Percentiles rank a stretch among this genome's conserved stretches.
Conservation (phyloP, 2,888 invertebrate species). For the Ectemnius cavifrons region DNA sequence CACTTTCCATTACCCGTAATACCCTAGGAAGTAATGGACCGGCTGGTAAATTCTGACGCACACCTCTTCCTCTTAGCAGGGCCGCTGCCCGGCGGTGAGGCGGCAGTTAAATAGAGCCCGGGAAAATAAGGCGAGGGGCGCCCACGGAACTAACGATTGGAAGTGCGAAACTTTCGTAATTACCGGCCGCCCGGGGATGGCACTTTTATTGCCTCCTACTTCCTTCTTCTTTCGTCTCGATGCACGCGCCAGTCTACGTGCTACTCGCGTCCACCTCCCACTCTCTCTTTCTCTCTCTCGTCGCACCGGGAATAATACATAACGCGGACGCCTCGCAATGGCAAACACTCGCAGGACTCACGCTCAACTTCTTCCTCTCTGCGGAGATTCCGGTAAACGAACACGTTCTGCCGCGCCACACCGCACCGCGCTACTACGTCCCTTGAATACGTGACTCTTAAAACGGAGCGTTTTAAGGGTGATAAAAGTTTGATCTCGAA, state of each 20-base stretch:
- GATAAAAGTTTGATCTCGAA: not conserved
- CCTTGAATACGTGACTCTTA: not conserved
- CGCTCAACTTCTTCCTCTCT: not conserved
- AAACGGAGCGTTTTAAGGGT: conserved; percentile 3
- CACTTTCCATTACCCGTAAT: conserved; percentile 16
- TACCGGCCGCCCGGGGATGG: conserved; percentile 24
- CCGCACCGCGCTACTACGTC: conserved; percentile 6
- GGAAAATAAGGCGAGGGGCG: conserved; percentile 23
- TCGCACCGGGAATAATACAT: conserved; percentile 22
- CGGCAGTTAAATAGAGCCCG: conserved; percentile 17
- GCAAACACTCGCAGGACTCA: not conserved
- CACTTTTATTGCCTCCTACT: conserved; percentile 26
- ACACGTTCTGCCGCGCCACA: not conserved
- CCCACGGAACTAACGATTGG: conserved; percentile 36
- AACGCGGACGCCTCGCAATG: conserved; percentile 6
- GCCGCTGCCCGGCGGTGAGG: not conserved
- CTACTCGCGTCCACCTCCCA: conserved; percentile 11
- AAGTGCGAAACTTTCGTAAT: conserved; percentile 51
- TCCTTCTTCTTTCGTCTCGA: conserved; percentile 29
- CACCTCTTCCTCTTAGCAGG: not conserved
- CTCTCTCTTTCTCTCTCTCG: no score
- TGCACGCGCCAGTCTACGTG: conserved; percentile 21
- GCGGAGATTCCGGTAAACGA: not conserved
- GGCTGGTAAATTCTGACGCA: conserved; percentile 6
- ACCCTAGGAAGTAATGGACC: conserved; percentile 20